Percentiles rank a stretch among this genome's conserved stretches.
phyloP scores from a whole-genome alignment of 1,140 invertebrate genomes.

The Zaprionus vittiger region DNA sequence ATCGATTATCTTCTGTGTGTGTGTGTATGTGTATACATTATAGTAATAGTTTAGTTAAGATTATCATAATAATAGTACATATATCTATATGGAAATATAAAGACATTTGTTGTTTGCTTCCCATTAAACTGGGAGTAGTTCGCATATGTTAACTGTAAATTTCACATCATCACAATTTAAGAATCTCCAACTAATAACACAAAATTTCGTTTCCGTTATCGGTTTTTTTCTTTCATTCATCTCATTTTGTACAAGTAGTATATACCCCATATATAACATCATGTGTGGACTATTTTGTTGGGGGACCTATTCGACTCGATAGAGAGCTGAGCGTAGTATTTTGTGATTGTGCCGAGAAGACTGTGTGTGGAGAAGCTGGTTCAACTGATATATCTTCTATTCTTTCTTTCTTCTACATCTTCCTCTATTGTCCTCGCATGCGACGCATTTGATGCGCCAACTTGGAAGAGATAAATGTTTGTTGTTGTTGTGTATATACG shows the following conservation, averaged over 20 bases:
- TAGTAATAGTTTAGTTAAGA: constrained; percentile 52
- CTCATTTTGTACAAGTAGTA: constrained; percentile 39
- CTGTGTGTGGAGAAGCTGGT: neutral
- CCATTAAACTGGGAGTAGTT: constrained; percentile 84
- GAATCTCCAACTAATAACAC: constrained; percentile 78
- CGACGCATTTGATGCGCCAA: constrained; percentile 40
- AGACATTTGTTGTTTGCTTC: constrained; percentile 80
- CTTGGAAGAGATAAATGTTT: constrained; percentile 33
- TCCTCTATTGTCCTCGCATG: constrained; percentile 42
- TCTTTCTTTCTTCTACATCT: neutral
- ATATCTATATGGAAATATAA: constrained; percentile 67
- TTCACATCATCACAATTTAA: constrained; percentile 84
- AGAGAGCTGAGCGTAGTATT: constrained; percentile 37
- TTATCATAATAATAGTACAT: constrained; percentile 54
- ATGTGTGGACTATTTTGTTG: constrained; percentile 28
- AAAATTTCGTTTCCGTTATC: constrained; percentile 34
- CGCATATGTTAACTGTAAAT: constrained; percentile 84
- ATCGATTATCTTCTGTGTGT: constrained; percentile 11
- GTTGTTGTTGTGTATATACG: constrained; percentile 10
- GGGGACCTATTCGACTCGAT: constrained; percentile 8
- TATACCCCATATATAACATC: neutral
- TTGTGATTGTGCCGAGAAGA: constrained; percentile 35
- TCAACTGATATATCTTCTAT: constrained; percentile 17
- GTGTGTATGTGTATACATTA: constrained; percentile 30
- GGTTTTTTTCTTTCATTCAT: constrained; percentile 20